Percentiles rank a stretch among this genome's conserved stretches.
These are phyloP conservation scores for Thereva unica DNA, from an alignment of 2,888 invertebrate species.

Conservation along the genomic window DNA sequence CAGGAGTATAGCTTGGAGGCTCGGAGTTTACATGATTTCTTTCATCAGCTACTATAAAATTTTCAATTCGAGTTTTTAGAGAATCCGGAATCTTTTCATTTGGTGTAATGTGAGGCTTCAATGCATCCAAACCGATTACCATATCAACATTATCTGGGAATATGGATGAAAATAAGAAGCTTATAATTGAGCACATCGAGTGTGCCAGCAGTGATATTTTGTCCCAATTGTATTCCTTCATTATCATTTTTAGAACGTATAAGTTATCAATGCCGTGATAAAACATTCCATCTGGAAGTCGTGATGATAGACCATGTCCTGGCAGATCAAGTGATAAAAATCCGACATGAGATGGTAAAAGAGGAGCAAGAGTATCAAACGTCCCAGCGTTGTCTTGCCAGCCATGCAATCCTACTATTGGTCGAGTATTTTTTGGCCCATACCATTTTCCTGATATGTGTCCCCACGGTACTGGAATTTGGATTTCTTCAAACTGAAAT, in stretches of 20 bases:
- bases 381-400: conserved; percentile 82
- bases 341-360: conserved; percentile 61
- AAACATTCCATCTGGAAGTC: conserved; percentile 65
- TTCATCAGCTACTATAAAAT: conserved; percentile 57
- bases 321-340: conserved; percentile 70
- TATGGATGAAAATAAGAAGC: conserved; percentile 65
- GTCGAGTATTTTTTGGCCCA: conserved; percentile 65
- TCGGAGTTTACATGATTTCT: conserved; percentile 54
- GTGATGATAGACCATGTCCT: conserved; percentile 73
- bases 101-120: conserved; percentile 51
- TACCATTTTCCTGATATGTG: conserved; percentile 72
- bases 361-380: conserved; percentile 70
- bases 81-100: conserved; percentile 45
- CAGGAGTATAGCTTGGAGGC: conserved; percentile 66
- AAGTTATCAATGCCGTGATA: conserved; percentile 57
- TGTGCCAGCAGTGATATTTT: conserved; percentile 71
- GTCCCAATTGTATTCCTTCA: conserved; percentile 70
- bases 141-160: conserved; percentile 60
- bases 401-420: conserved; percentile 74
- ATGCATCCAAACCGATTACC: conserved; percentile 52
- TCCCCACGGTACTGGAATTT: conserved; percentile 72
- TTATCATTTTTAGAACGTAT: conserved; percentile 62
- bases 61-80: conserved; percentile 57
- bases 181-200: conserved; percentile 69
- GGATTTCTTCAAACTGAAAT: conserved; percentile 64